These are phyloP conservation scores for Calameuta filiformis DNA, from an alignment of 2,888 invertebrate species.

Conservation along the genomic window DNA sequence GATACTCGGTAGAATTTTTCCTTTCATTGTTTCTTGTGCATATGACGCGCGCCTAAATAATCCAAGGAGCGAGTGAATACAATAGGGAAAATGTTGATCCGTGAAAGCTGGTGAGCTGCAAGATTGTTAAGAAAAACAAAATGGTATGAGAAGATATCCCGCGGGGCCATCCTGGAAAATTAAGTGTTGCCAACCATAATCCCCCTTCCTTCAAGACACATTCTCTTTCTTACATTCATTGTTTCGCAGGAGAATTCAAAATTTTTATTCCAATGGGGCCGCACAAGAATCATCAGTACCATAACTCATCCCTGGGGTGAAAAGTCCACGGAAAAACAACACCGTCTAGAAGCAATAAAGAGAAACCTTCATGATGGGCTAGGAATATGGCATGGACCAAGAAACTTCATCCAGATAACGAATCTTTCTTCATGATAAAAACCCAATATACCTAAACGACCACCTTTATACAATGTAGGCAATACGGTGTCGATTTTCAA, in stretches of 20 bases:
- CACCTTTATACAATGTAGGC: too few relatives aligned
- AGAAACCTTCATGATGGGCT: not conserved
- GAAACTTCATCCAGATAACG: not conserved
- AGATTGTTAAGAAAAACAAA: slow-evolving; percentile 2
- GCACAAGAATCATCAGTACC: not conserved
- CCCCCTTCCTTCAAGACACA: not conserved
- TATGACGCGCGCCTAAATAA: not conserved
- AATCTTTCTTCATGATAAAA: not conserved
- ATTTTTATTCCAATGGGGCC: not conserved
- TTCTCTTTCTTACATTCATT: not conserved
- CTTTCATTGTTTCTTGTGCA: not conserved
- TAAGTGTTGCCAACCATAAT: not conserved
- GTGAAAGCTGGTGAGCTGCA: not conserved
- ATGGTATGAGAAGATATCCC: not conserved
- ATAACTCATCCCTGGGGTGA: not conserved
- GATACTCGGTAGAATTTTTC: not conserved
- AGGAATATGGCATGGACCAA: not conserved
- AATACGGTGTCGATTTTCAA: not conserved
- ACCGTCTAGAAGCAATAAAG: not conserved
- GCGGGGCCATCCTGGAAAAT: not conserved
- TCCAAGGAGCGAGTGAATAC: not conserved
- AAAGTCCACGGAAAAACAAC: not conserved
- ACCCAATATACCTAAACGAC: not conserved
- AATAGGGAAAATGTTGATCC: not conserved
- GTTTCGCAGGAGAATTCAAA: not conserved